Evolutionary conservation across 2,888 invertebrate genomes (phyloP).

Genomic region (Acleris cristana): DNA sequence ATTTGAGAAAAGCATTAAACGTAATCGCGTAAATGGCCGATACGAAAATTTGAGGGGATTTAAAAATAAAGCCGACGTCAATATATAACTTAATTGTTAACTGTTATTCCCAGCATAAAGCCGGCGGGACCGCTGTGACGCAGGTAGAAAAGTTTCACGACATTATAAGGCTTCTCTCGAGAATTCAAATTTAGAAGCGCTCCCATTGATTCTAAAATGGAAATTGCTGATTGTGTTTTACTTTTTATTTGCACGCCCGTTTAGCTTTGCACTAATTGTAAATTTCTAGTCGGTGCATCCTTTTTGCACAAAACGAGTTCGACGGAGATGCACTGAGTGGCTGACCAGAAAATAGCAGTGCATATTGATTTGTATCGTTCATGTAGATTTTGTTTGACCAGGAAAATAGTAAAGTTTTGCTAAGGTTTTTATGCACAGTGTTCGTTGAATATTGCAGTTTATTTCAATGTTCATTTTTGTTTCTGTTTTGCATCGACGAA

Average conservation of each 20-base stretch:
- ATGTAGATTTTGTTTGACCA: no score
- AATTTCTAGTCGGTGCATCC: no score
- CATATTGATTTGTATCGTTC: background rate
- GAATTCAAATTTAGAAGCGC: slow-evolving; percentile 25
- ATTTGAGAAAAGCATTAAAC: no score
- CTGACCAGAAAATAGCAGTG: background rate
- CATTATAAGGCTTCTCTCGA: slow-evolving; percentile 14
- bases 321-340: no score
- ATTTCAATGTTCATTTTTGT: no score
- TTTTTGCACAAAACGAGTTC: no score
- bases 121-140: slow-evolving; percentile 12
- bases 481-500: no score
- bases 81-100: slow-evolving; percentile 5
- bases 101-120: slow-evolving; percentile 7
- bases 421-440: no score
- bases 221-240: slow-evolving; percentile 9
- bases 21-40: no score
- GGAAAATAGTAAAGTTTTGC: no score
- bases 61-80: background rate
- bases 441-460: no score
- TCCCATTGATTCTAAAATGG: slow-evolving; percentile 18
- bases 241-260: background rate
- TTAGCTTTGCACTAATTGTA: background rate
- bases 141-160: slow-evolving; percentile 13
- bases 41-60: no score